phyloP scores from a whole-genome alignment of 2,888 invertebrate species.

The Busseola fusca region DNA sequence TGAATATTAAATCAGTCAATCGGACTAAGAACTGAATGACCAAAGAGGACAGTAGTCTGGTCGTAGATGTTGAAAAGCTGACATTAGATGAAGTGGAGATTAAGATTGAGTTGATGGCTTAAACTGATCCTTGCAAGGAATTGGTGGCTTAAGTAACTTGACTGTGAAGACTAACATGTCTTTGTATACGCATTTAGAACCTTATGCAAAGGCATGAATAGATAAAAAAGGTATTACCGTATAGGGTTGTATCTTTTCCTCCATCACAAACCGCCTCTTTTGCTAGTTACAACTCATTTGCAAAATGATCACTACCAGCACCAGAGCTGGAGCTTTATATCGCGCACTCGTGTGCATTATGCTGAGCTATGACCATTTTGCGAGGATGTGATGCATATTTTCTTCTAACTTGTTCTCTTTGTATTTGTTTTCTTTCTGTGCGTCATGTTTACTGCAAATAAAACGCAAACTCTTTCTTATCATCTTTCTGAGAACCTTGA shows the following conservation, averaged over 20 bases:
- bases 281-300: not conserved
- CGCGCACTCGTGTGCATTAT: too few species aligned
- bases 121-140: not conserved
- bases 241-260: too few species aligned
- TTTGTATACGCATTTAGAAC: not conserved
- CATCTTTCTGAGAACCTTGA: not conserved
- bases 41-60: not conserved
- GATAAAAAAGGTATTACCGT: not conserved
- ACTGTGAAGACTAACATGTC: too few species aligned
- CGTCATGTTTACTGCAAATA: not conserved
- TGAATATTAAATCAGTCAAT: constrained; percentile 29
- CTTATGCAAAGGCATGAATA: not conserved
- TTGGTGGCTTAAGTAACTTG: constrained; percentile 1
- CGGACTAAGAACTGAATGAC: not conserved
- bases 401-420: not conserved
- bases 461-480: too few species aligned
- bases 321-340: not conserved
- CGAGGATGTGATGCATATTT: not conserved
- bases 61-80: not conserved
- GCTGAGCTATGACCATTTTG: not conserved
- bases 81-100: constrained; percentile 16
- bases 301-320: not conserved
- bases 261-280: not conserved
- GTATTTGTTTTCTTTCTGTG: not conserved
- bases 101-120: not conserved